Evolutionary conservation across 2,797 vertebrate genomes (phyloP).

Genomic region (Myotis vivesi): DNA sequence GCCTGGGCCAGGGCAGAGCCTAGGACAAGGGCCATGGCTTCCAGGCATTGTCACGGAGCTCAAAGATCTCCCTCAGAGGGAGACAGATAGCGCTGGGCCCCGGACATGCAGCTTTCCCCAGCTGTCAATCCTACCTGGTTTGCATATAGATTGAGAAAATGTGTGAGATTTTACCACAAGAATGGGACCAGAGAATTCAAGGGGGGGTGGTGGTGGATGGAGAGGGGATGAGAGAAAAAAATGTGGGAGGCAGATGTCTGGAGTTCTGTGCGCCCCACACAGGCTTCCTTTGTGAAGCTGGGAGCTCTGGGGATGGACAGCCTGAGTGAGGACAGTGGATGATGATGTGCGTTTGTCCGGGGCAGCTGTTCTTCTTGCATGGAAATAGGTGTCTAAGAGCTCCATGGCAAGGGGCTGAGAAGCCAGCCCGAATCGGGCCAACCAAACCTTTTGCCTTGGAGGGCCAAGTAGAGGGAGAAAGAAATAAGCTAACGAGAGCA

Average conservation of each 20-base stretch:
- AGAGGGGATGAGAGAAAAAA: slow-evolving; percentile 49
- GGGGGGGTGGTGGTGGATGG: neutral
- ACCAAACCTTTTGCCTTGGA: neutral
- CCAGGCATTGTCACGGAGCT: slow-evolving; percentile 79
- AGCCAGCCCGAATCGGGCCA: neutral
- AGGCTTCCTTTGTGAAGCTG: neutral
- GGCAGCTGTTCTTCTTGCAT: neutral
- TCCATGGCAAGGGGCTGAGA: neutral
- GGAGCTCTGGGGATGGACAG: neutral
- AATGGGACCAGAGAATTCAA: slow-evolving; percentile 60
- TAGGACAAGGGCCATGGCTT: slow-evolving; percentile 79
- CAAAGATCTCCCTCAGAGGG: slow-evolving; percentile 74
- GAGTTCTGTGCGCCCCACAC: neutral
- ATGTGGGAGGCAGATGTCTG: slow-evolving; percentile 75
- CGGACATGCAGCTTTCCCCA: slow-evolving; percentile 75
- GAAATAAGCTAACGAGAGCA: neutral
- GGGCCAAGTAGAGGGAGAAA: neutral
- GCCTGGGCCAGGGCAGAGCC: slow-evolving; percentile 81
- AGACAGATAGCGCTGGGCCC: slow-evolving; percentile 77
- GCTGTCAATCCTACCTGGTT: slow-evolving; percentile 83
- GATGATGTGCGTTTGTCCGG: neutral
- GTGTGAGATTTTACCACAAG: slow-evolving; percentile 76
- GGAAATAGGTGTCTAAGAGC: neutral
- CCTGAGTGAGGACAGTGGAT: neutral
- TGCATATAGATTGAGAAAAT: slow-evolving; percentile 80